Evolutionary conservation across 2,113 vertebrate genomes (phyloP), one percentile per base, ranked within the genome.

Genomic region (Opisthocomus hoazin): DNA sequence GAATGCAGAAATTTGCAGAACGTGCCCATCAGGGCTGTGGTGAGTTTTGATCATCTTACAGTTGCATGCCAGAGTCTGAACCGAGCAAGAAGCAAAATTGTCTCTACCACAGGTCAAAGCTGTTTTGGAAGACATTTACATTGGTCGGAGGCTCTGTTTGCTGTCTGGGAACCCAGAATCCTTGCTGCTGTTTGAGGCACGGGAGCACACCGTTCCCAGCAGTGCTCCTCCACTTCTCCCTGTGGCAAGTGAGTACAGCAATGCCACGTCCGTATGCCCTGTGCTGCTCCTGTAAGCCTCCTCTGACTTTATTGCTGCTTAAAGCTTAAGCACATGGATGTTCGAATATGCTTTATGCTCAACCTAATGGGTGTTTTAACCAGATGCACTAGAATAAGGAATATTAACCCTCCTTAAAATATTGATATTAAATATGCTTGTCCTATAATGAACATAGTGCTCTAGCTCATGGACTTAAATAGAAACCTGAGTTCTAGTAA

Each of bases 201-300:
- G 20, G 39, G 23, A 92, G 23, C 0, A 0, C 37, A 41, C 4
- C 12, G 8, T 19, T 90, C 54, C 20, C 58, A 80, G 58, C 20
- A 74, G 15, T 27, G 21, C 8, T 91, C 12, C 46, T 89, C 9
- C 34, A 60, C 39, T 41, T 84, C 30, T 30, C 6, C 3, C 34
- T 29, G 0, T 22, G 24, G 50, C 30, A 68, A 43, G 12, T 0
- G 0, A 65, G 27, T 21, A 53, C 10, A 54, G 37, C 32, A 63
- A 20, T 9, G 21, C 29, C 30, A 27, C 2, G 1, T 48, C 45
- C 43, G 10, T n/a, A 7, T 20, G n/a, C 24, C 36, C 64, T n/a
- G 0, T 11, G 8, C 27, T 54, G 15, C 18, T 88, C 37, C 48
- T 63, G 34, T 48, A 53, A 82, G 36, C 39, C 27, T 69, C 39